Evolutionary conservation across 2,797 vertebrate species (phyloP), one percentile per base, ranked within the genome.

Genomic region (Malacoctenus gilli): DNA sequence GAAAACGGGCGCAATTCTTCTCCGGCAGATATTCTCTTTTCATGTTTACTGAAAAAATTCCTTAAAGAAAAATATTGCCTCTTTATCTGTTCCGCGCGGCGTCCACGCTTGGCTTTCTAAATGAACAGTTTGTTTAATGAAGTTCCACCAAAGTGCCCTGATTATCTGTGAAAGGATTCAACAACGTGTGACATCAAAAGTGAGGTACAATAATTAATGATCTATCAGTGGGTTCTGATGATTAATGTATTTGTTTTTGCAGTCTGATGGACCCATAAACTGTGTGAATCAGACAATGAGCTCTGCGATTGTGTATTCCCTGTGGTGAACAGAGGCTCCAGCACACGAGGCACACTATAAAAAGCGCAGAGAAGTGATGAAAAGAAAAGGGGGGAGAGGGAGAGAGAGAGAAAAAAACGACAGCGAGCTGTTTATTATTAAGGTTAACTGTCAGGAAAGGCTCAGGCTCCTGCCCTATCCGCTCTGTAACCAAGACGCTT

Each of bases 201-300:
- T 72, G 82, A 90, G 85, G 84, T 84, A 81, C 85, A 68, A 84
- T 84, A 88, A 91, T 90, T 86, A 89, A 89, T 81, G 83, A 85
- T 89, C 86, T 87, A 85, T 88, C 88, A 82, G 46, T 75, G 82
- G 82, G 76, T 86, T 87, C 72, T 37, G 73, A 85, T 87, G 88
- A 91, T 89, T 86, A 87, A 91, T 89, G 89, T 76, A 85, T 89
- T 88, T 90, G 87, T 89, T 89, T 89, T 85, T 88, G 80, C 75
- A 77, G 83, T 83, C 79, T 87, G 85, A 89, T 88, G 89, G 88
- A 86, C 60, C 86, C 77, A 52, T 82, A 85, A 85, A 87, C 75
- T 79, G 83, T 85, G 76, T 55, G 73, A 85, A 87, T 82, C 19
- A 86, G 77, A 81, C 84, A 85, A 71, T 84, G 86, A 87, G 81